These are phyloP conservation scores for Chionis minor DNA, from an alignment of 2,113 vertebrate genomes.

Conservation along the genomic window DNA sequence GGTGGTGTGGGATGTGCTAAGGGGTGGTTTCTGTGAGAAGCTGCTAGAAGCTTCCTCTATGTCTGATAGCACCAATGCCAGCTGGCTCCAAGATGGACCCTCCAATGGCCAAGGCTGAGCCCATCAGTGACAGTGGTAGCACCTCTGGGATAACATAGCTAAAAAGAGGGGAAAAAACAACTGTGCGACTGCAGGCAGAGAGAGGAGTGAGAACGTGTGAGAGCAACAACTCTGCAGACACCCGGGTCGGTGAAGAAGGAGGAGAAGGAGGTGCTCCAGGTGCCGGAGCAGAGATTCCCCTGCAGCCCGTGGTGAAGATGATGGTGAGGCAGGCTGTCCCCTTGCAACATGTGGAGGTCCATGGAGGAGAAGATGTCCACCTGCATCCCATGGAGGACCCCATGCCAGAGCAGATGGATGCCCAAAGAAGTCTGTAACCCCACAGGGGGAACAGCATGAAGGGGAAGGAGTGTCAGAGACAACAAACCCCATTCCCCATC, in stretches of 20 bases:
- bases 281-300: neutral
- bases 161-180: neutral
- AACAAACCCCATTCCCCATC: neutral
- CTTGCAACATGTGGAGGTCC: neutral
- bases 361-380: neutral
- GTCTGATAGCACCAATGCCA: neutral
- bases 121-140: neutral
- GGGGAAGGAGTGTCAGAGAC: neutral
- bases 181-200: neutral
- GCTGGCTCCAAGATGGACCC: neutral
- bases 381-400: neutral
- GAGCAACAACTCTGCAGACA: neutral
- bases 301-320: neutral
- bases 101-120: neutral
- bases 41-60: neutral
- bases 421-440: neutral
- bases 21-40: neutral
- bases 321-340: neutral
- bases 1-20: neutral
- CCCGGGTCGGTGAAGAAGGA: neutral
- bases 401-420: neutral
- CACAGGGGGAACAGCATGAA: neutral
- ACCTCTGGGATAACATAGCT: neutral
- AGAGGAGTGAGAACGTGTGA: neutral
- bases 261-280: neutral